A percentile compares a stretch with the other conserved stretches of the same genome.
Conservation (phyloP, 2,113 vertebrate species). For the Polypterus bichir region DNA sequence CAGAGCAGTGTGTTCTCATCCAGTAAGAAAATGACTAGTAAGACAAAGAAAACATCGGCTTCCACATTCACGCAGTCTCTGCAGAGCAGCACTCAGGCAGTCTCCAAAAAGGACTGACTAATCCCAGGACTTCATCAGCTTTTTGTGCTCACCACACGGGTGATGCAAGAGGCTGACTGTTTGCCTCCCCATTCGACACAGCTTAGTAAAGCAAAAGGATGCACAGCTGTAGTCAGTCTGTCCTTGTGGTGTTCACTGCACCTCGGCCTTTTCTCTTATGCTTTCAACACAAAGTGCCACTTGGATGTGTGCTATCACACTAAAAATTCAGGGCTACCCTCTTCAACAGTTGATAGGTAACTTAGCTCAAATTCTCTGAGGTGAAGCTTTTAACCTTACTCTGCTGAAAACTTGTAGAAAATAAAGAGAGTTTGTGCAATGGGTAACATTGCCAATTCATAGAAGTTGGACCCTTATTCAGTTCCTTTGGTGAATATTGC, state of each 20-base stretch:
- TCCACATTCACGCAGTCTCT: slow-evolving; percentile 33
- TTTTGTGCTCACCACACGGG: neutral
- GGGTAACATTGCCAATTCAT: no score
- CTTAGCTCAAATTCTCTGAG: no score
- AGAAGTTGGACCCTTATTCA: no score
- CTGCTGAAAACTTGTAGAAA: no score
- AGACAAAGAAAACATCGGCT: slow-evolving; percentile 36
- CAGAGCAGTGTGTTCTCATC: slow-evolving; percentile 3
- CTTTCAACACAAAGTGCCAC: neutral
- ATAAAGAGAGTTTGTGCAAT: no score
- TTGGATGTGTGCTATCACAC: neutral
- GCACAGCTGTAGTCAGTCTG: neutral
- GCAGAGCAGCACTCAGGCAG: slow-evolving; percentile 29
- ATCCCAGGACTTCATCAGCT: neutral
- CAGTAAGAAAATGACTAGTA: slow-evolving; percentile 26
- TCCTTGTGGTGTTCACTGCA: neutral
- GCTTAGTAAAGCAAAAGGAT: neutral
- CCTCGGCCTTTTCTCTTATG: neutral
- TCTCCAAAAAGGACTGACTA: slow-evolving; percentile 48
- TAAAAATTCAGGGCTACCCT: neutral
- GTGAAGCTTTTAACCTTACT: no score
- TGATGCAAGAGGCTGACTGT: neutral
- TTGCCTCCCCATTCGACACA: no score
- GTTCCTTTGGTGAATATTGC: no score
- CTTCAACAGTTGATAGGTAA: no score